phyloP scores from a whole-genome alignment of 2,888 invertebrate genomes.

The Scaptomyza caliginosa region DNA sequence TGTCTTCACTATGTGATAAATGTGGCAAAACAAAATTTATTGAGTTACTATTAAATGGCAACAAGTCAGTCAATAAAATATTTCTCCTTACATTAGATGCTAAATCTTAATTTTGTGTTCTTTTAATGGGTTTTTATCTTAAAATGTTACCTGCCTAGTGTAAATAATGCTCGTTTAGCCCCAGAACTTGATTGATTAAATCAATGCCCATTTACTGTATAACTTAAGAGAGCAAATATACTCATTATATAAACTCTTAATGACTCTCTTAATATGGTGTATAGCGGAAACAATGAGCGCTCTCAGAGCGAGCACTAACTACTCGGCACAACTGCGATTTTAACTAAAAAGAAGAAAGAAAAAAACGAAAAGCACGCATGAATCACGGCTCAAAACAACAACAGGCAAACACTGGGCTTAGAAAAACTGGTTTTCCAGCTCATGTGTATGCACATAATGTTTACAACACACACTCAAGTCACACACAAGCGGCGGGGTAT shows the following conservation, averaged over 20 bases:
- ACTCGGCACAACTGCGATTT: slow-evolving; percentile 35
- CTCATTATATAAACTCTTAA: slow-evolving; percentile 36
- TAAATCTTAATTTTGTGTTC: no score
- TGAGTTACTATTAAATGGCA: no score
- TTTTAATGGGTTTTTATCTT: no score
- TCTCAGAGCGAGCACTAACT: slow-evolving; percentile 46
- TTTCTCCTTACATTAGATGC: no score
- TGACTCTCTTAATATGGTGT: slow-evolving; percentile 21
- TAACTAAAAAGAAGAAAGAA: no score
- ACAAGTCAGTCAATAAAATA: no score
- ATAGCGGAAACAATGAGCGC: slow-evolving; percentile 60
- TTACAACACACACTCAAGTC: slow-evolving; percentile 11
- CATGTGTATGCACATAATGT: slow-evolving; percentile 43
- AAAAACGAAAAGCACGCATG: slow-evolving; percentile 67
- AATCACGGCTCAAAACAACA: slow-evolving; percentile 64
- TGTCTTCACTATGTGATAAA: no score
- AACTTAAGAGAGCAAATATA: slow-evolving; percentile 49
- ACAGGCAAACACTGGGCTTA: slow-evolving; percentile 42
- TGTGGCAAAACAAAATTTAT: no score
- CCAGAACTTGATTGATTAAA: neutral
- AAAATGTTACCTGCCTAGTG: no score
- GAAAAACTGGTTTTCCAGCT: slow-evolving; percentile 66
- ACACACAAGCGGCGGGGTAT: slow-evolving; percentile 26
- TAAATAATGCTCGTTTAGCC: no score
- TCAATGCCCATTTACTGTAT: slow-evolving; percentile 34